These are phyloP conservation scores for Euura saliciscinereae DNA, from an alignment of 1,140 invertebrate genomes.

Conservation along the genomic window DNA sequence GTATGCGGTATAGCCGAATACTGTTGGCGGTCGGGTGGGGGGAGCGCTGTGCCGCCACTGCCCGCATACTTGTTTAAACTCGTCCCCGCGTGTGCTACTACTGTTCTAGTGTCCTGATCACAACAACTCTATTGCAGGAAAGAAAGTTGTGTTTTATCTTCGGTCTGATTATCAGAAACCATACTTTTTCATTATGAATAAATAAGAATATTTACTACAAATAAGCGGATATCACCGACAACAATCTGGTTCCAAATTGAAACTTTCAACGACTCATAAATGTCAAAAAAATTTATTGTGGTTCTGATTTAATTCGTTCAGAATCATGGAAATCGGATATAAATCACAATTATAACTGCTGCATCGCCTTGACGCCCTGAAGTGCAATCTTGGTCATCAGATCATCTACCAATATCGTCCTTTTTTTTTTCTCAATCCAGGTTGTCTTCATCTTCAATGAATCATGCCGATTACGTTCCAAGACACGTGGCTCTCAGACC, in stretches of 20 bases:
- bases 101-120: background rate
- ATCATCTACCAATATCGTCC: background rate
- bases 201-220: background rate
- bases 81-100: background rate
- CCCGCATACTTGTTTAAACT: background rate
- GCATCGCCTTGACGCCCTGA: background rate
- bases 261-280: background rate
- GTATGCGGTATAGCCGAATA: background rate
- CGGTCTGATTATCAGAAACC: background rate
- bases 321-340: background rate
- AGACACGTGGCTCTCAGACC: background rate
- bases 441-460: background rate
- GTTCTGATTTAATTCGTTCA: background rate
- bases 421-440: background rate
- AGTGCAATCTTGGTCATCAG: background rate
- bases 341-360: background rate
- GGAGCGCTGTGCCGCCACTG: background rate
- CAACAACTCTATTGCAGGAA: background rate
- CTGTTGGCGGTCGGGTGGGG: background rate
- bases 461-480: background rate
- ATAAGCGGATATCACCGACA: background rate
- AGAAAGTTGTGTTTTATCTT: slow-evolving; percentile 2
- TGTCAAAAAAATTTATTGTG: background rate
- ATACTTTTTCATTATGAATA: background rate
- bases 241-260: background rate